A percentile compares a stretch with the other conserved stretches of the same genome.
Evolutionary conservation across 2,797 vertebrate genomes (phyloP).

Genomic region (Argentina silus): DNA sequence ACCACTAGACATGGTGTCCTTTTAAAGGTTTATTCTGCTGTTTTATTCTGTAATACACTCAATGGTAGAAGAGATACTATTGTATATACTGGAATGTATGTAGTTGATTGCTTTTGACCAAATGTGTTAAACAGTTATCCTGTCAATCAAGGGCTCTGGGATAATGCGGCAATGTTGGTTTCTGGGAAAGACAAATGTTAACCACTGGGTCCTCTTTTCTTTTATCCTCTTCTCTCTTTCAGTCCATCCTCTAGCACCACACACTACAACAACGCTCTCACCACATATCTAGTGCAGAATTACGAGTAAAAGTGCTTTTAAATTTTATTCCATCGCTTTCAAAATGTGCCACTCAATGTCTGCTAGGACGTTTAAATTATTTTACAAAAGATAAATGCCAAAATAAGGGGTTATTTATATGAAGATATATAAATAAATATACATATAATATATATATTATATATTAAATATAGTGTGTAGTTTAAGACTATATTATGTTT

Average conservation of each 20-base stretch:
- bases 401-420: slow-evolving; percentile 86
- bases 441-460: slow-evolving; percentile 72
- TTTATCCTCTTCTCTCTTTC: slow-evolving; percentile 36
- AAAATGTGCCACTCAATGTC: slow-evolving; percentile 80
- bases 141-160: slow-evolving; percentile 70
- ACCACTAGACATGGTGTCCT: slow-evolving; percentile 47
- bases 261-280: slow-evolving; percentile 64
- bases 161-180: slow-evolving; percentile 48
- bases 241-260: slow-evolving; percentile 51
- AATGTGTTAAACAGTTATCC: slow-evolving; percentile 58
- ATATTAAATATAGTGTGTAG: slow-evolving; percentile 79
- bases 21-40: slow-evolving; percentile 41
- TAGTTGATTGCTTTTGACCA: slow-evolving; percentile 65
- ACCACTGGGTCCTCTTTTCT: slow-evolving; percentile 55
- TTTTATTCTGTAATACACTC: slow-evolving; percentile 61
- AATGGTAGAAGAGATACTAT: slow-evolving; percentile 56
- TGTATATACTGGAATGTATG: slow-evolving; percentile 78
- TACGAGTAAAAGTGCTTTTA: slow-evolving; percentile 79
- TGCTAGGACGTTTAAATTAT: slow-evolving; percentile 80
- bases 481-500: slow-evolving; percentile 76
- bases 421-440: slow-evolving; percentile 69
- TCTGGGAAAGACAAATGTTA: slow-evolving; percentile 58
- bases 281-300: slow-evolving; percentile 78
- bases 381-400: slow-evolving; percentile 83
- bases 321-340: slow-evolving; percentile 78